These are phyloP conservation scores for Cephus cinctus DNA, from an alignment of 1,140 invertebrate species.

Conservation along the genomic window DNA sequence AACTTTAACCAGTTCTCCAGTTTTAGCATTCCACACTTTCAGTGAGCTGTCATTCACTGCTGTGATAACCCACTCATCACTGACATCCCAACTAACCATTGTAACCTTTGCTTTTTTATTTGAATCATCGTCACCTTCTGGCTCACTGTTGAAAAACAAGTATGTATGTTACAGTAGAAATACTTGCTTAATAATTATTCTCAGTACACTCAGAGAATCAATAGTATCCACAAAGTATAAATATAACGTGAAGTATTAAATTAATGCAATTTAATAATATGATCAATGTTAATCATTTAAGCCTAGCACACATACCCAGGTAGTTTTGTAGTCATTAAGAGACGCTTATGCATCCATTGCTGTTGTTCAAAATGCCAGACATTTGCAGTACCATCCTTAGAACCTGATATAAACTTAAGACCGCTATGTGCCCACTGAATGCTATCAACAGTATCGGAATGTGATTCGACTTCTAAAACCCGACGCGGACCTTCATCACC, in stretches of 20 bases:
- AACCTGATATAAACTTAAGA: constrained; percentile 88
- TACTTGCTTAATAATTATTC: no score
- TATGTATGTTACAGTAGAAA: no score
- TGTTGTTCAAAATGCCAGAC: constrained; percentile 91
- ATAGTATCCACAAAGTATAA: no score
- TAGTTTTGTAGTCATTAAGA: constrained; percentile 73
- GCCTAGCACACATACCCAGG: constrained; percentile 58
- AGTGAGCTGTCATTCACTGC: constrained; percentile 80
- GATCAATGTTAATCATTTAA: neutral
- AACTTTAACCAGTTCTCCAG: constrained; percentile 65
- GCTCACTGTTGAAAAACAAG: constrained; percentile 49
- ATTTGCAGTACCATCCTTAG: constrained; percentile 93
- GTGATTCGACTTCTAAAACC: constrained; percentile 72
- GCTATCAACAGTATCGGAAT: constrained; percentile 92
- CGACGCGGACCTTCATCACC: constrained; percentile 69
- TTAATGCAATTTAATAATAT: neutral
- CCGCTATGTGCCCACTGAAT: constrained; percentile 91
- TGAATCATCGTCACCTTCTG: constrained; percentile 59
- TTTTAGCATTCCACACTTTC: constrained; percentile 86
- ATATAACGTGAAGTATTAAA: neutral
- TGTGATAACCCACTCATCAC: constrained; percentile 86
- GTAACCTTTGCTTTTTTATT: constrained; percentile 80
- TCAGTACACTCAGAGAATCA: no score
- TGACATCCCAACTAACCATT: constrained; percentile 94
- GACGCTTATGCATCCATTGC: constrained; percentile 78